Conservation (phyloP, 2,113 vertebrate species). For the Rhipidura dahli region DNA sequence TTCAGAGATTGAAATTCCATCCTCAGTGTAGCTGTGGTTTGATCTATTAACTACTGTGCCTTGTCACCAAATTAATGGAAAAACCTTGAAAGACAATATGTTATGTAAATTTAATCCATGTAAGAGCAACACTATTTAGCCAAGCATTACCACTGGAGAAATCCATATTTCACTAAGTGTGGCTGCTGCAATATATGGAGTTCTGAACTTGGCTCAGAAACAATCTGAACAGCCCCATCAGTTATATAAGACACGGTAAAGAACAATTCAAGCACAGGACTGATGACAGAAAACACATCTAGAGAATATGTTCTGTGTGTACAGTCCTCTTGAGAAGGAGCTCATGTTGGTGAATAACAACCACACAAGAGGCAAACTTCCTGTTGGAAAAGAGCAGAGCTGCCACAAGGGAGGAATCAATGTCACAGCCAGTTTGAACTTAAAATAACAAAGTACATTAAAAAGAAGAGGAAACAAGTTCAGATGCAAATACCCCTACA, state of each 20-base stretch:
- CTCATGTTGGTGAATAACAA: not conserved
- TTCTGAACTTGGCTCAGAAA: not conserved
- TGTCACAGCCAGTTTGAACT: not conserved
- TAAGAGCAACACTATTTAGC: not conserved
- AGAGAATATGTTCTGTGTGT: not conserved
- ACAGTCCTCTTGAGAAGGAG: not conserved
- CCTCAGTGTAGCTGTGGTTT: not conserved
- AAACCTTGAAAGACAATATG: not conserved
- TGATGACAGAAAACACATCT: constrained; percentile 8
- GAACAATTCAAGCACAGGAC: not conserved
- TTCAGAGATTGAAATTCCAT: not conserved
- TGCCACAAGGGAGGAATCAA: not conserved
- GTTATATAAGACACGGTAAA: not conserved
- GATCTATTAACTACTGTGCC: not conserved
- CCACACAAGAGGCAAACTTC: not conserved
- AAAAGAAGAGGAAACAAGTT: not conserved
- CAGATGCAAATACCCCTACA: not conserved
- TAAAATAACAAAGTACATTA: not conserved
- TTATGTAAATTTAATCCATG: constrained; percentile 6
- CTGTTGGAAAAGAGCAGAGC: not conserved
- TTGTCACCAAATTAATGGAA: constrained; percentile 20
- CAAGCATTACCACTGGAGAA: not conserved
- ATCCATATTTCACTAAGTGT: not conserved
- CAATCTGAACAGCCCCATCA: not conserved
- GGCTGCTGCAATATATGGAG: not conserved